These are phyloP conservation scores for Saguinus imperator DNA, from an alignment of 2,113 vertebrate genomes.

Conservation along the genomic window DNA sequence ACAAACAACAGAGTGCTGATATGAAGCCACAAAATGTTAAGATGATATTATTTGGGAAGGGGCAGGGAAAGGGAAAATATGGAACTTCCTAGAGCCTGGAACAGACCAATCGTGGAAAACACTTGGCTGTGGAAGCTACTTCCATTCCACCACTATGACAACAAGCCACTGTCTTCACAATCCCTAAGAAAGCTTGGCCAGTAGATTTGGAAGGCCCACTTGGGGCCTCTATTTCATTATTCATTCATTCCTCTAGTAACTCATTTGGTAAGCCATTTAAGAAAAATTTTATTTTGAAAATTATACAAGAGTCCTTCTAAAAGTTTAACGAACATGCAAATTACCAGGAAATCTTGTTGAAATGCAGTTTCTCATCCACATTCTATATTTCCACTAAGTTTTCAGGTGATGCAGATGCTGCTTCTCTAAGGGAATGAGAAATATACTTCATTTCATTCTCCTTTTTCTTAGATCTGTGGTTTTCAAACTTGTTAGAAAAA, in stretches of 20 bases:
- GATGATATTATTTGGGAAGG: background rate
- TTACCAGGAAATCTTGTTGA: background rate
- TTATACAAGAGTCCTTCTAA: background rate
- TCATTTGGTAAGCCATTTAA: background rate
- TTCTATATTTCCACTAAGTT: background rate
- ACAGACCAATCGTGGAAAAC: background rate
- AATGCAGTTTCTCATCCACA: background rate
- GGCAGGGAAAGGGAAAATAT: background rate
- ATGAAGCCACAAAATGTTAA: background rate
- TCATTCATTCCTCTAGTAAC: background rate
- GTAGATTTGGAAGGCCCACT: background rate
- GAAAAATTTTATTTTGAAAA: background rate
- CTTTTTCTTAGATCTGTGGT: background rate
- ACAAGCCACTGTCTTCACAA: background rate
- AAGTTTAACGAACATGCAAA: background rate
- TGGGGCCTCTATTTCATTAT: background rate
- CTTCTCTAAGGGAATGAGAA: background rate
- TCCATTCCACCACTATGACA: background rate
- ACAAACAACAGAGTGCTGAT: background rate
- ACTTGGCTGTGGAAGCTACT: background rate
- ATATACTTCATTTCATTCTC: background rate
- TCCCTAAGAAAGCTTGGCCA: background rate
- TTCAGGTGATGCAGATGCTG: background rate
- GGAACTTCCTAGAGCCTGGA: background rate
- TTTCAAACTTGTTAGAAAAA: slow-evolving; percentile 15